These are phyloP conservation scores for Dynastes grantii DNA, from an alignment of 2,888 invertebrate genomes.

Conservation along the genomic window DNA sequence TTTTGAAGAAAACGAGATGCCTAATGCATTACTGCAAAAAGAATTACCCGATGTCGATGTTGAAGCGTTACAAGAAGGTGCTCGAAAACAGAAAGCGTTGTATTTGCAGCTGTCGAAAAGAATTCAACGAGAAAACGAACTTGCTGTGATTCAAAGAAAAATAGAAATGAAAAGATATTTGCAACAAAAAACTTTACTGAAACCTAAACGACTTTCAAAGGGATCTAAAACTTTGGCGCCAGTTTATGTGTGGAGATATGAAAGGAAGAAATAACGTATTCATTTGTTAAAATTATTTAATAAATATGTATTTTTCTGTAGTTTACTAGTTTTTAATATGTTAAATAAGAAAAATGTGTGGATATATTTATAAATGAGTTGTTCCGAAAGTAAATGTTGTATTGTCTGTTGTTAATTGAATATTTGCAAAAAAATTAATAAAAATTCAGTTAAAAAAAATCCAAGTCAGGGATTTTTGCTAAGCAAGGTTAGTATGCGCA, in stretches of 20 bases:
- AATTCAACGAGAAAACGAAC: conserved; percentile 83
- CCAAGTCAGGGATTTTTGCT: conserved; percentile 42
- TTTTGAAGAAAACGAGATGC: conserved; percentile 81
- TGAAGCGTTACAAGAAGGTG: conserved; percentile 72
- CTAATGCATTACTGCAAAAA: conserved; percentile 69
- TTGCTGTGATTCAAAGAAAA: conserved; percentile 84
- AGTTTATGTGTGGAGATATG: conserved; percentile 85
- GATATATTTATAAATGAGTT: neutral
- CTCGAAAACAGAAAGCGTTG: conserved; percentile 76
- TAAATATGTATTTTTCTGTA: neutral
- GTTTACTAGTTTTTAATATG: too few relatives aligned
- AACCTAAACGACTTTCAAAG: conserved; percentile 77
- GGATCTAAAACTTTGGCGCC: conserved; percentile 82
- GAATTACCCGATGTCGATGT: conserved; percentile 76
- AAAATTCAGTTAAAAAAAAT: conserved; percentile 6
- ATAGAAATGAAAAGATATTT: conserved; percentile 82
- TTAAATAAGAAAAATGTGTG: neutral
- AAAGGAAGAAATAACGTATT: conserved; percentile 75
- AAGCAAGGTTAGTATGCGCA: conserved; percentile 51
- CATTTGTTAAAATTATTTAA: too few relatives aligned
- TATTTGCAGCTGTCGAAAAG: conserved; percentile 85
- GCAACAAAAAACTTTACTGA: conserved; percentile 75
- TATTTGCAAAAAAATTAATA: neutral
- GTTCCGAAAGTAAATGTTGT: neutral
- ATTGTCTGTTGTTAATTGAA: neutral